A percentile compares a stretch with the other conserved stretches of the same genome.
Conservation (phyloP, 2,888 invertebrate species). For the Tethea ocularis region DNA sequence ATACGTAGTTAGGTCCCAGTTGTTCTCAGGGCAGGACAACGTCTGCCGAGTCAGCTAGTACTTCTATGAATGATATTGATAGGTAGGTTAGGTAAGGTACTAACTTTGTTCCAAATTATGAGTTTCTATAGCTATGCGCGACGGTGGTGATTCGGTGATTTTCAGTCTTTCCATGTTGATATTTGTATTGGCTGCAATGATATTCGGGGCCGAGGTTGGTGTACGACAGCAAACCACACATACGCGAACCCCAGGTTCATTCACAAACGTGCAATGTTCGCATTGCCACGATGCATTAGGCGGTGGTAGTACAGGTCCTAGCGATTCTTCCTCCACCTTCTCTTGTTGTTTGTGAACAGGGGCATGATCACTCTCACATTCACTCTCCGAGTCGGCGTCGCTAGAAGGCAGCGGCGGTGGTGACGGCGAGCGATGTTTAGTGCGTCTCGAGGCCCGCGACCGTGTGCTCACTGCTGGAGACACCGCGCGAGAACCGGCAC, state of each 20-base stretch:
- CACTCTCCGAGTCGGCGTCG: conserved; percentile 86
- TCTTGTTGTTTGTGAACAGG: conserved; percentile 20
- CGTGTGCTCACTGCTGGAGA: conserved; percentile 88
- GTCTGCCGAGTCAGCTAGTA: too few relatives aligned
- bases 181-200: conserved; percentile 33
- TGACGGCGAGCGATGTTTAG: conserved; percentile 68
- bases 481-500: conserved; percentile 86
- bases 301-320: conserved; percentile 76
- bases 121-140: conserved; percentile 36
- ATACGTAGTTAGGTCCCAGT: too few relatives aligned
- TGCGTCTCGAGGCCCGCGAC: conserved; percentile 86
- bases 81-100: conserved; percentile 49
- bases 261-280: conserved; percentile 95
- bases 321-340: conserved; percentile 51
- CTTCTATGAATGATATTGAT: too few relatives aligned
- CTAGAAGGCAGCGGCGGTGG: conserved; percentile 74
- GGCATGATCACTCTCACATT: conserved; percentile 56
- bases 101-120: conserved; percentile 83
- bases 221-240: conserved; percentile 95
- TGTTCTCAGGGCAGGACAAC: too few relatives aligned
- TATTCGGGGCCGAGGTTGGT: conserved; percentile 71
- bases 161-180: conserved; percentile 38
- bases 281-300: conserved; percentile 90
- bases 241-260: conserved; percentile 90
- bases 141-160: conserved; percentile 28